phyloP scores from a whole-genome alignment of 2,888 invertebrate species.

The Hydraecia micacea region DNA sequence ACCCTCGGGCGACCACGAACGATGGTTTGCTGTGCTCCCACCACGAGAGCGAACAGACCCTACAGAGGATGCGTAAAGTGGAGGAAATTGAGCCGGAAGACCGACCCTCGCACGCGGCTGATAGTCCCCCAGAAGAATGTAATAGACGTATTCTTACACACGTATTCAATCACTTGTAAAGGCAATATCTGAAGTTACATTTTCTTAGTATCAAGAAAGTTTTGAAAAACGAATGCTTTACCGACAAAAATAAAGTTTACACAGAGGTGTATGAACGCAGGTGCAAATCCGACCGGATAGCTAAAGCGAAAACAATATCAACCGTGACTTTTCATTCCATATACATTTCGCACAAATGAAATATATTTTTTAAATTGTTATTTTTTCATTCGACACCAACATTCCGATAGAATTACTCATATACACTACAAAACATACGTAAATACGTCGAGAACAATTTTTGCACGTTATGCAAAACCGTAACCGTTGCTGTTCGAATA shows the following conservation, averaged over 20 bases:
- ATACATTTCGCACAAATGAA: conserved; percentile 39
- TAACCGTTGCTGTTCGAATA: conserved; percentile 84
- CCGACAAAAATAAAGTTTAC: background rate
- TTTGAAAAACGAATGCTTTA: background rate
- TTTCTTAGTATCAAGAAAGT: background rate
- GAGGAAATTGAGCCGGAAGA: conserved; percentile 69
- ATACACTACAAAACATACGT: conserved; percentile 72
- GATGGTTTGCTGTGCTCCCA: conserved; percentile 60
- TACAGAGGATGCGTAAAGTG: conserved; percentile 66
- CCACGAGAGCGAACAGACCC: conserved; percentile 52
- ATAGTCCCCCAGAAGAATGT: conserved; percentile 54
- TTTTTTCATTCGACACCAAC: conserved; percentile 46
- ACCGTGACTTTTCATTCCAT: conserved; percentile 46
- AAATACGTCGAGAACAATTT: conserved; percentile 83
- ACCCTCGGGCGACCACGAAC: conserved; percentile 56
- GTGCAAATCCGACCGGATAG: conserved; percentile 34
- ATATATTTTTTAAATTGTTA: conserved; percentile 46
- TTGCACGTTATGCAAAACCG: conserved; percentile 86
- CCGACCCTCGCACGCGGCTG: conserved; percentile 55
- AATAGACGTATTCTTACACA: conserved; percentile 49
- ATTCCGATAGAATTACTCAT: conserved; percentile 44
- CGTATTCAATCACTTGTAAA: conserved; percentile 52
- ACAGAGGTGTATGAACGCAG: conserved; percentile 23
- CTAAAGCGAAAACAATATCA: conserved; percentile 43
- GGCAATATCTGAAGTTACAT: background rate